Evolutionary conservation across 2,888 invertebrate species (phyloP), one percentile per base, ranked within the genome.

Genomic region (Atherix ibis): DNA sequence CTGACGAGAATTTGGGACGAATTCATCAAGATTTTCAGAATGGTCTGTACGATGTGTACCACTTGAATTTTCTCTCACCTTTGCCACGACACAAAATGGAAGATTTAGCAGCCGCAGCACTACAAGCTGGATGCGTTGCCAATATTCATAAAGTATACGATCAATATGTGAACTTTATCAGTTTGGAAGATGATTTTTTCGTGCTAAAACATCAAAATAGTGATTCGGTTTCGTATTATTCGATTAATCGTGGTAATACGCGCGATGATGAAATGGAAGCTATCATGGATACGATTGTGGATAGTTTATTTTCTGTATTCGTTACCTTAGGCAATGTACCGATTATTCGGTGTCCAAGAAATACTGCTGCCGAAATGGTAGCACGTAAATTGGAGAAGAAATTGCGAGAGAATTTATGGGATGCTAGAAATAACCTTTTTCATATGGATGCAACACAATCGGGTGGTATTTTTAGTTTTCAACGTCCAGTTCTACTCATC

Each of bases 361-460:
- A 92, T 32, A 94, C 92, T 64, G 95, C 97, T 1, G 97, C 98
- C 1, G 97, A 98, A 66, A 89, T 94, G 84, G 92, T 98, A 0
- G 94, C 92, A 0, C 84, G 85, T 57, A 92, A 92, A 59, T 66
- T 99, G 40, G 94, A 98, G 50, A 95, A 95, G 58, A 98, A 97
- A 59, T 65, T 99, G 34, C 68, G 94, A 35, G 97, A 98, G 56
- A 97, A 95, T 64, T 66, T 98, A 10, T 81, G 95, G 68, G 97
- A 99, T 63, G 80, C 94, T 0, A 72, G 95, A 49, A 97, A 94
- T 58, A 95, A 92, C 63, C 67, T 98, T 30, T 98, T 99, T 55
- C 81, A 82, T 48, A 76, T 79, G 48, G 88, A 88, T 58, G 73
- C 82, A 18, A 71, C 81, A 38, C 72, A 87, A 61, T 65, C 69